Percentiles rank a stretch among this genome's conserved stretches.
These are phyloP conservation scores for Microcebus jonahi DNA, from an alignment of 2,113 vertebrate species.

Conservation along the genomic window DNA sequence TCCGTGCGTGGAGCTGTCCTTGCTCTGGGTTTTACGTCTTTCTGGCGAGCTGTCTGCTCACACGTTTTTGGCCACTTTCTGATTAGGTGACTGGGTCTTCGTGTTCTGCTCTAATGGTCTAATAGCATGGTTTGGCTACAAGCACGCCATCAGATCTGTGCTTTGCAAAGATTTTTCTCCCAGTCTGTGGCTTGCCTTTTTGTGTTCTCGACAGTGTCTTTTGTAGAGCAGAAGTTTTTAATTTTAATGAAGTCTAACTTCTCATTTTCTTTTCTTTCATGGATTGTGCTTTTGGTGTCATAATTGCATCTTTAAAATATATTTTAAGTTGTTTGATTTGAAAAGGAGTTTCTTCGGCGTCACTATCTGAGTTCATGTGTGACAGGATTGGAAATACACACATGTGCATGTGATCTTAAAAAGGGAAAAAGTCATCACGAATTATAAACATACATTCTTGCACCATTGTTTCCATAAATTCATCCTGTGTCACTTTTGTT, in stretches of 20 bases:
- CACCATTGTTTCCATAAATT: background rate
- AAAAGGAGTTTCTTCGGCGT: background rate
- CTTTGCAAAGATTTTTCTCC: background rate
- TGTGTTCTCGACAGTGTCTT: background rate
- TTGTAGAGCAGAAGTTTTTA: background rate
- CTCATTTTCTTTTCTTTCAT: background rate
- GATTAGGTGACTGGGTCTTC: background rate
- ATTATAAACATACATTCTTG: background rate
- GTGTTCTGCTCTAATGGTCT: background rate
- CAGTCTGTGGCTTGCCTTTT: background rate
- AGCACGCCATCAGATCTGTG: background rate
- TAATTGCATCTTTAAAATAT: background rate
- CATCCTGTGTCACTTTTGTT: background rate
- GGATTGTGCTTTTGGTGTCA: background rate
- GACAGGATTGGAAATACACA: background rate
- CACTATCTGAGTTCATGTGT: background rate
- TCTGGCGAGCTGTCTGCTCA: background rate
- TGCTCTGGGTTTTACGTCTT: background rate
- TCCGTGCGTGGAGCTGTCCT: background rate
- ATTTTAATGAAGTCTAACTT: background rate
- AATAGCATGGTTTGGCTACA: background rate
- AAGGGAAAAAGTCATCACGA: background rate
- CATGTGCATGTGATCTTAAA: background rate
- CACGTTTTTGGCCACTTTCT: background rate
- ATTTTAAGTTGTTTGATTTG: background rate